Evolutionary conservation across 2,888 invertebrate species (phyloP), one percentile per base, ranked within the genome.

Genomic region (Drosophila paramelanica): DNA sequence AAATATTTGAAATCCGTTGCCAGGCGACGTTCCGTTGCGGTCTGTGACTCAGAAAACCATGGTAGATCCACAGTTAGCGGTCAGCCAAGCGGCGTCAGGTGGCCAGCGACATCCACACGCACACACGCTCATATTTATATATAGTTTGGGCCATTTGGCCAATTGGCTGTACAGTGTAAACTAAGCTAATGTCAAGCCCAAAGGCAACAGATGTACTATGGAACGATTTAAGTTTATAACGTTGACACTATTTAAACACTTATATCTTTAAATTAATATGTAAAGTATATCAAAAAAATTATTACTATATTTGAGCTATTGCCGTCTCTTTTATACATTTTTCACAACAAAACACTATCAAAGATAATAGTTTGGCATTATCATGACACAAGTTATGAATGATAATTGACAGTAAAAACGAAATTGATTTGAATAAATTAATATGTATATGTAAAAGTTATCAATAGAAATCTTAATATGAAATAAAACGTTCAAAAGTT

Each of bases 1-100:
- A 85, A 87, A 87, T 81, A 80, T 84, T 77, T 80, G 74, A 70
- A 83, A 82, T 85, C 79, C 72, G 72, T 81, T 79, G 67, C 70
- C 75, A 70, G 70, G 67, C 72, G 60, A 76, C 74, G 67, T 33
- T 53, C 51, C 59, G 53, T 67, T 69, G 67, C 64, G 71, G 67
- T 71, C 46, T 70, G 45, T 80, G 75, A 72, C 69, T 76, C 57
- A 55, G 62, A 49, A 55, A 74, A 61, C 36, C 59, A 43, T 53
- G 56, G 59, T 43, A 38, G 36, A 39, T 50, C 42, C 50, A 55
- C 60, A 68, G 58, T 62, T 62, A 68, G 60, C 68, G 72, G 73
- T 77, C 68, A 68, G 51, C 50, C 49, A 55, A 53, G 57, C 65
- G 67, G 33, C 60, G 58, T 56, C 61, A 77, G 60, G 67, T 67